Base-by-base conservation (phyloP, 2,888 invertebrate genomes). In the Cheilosia variabilis region DNA sequence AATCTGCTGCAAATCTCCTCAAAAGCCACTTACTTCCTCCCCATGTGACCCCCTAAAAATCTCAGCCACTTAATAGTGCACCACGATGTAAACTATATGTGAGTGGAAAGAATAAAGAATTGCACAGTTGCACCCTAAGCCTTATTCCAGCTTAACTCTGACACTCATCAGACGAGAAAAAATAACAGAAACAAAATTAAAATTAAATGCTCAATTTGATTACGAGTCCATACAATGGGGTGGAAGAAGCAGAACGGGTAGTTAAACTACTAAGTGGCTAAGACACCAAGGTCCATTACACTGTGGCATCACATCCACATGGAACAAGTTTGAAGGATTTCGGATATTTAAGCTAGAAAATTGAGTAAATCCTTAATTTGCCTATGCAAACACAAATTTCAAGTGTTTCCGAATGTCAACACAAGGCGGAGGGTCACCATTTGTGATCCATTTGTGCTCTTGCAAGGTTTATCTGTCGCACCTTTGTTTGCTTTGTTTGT, bases 21-120 rank as follows among this genome's bases (percentile, higher is more conserved):
- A n/a, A 41, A 60, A 72, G 71, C 52, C 71, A 72, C 52, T 72
- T 71, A 37, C 15, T 58, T 58, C 24, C 47, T 58, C 47, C 15
- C 24, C 43, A 47, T 6, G n/a, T 9, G 43, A 24, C 24, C 3
- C 22, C 34, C 31, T 5, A 7, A 5, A 13, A 24, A n/a, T 47
- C 13, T 9, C 13, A 17, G 7, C 52, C 52, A 53, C 27, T 68
- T 55, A 68, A 68, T 68, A 57, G 60, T 50, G 71, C 71, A 34
- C 34, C 15, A 62, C 47, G 47, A 63, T 47, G 6, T 17, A 19
- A 63, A 34, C 63, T 9, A 72, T 47, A 60, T 60, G 9, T 31
- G 31, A 31, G 69, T 37, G 31, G 34, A 37, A 58, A 47, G 37
- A 58, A 58, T 37, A 27, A 41, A 41, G 60, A 72, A 60, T 52